phyloP scores from a whole-genome alignment of 1,140 invertebrate species.

The Vollenhovia emeryi region DNA sequence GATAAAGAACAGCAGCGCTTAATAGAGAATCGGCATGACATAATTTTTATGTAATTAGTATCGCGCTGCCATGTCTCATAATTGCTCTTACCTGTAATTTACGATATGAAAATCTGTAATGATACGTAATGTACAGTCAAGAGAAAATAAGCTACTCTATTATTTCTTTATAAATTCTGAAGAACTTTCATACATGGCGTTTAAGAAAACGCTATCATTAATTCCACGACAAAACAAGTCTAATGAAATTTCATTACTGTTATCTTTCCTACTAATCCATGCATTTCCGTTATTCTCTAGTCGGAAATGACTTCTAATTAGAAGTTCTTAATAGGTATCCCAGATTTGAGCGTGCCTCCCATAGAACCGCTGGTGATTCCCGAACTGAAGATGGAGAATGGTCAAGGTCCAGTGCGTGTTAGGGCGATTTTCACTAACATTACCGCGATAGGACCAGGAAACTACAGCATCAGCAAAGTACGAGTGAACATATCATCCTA shows the following conservation, averaged over 20 bases:
- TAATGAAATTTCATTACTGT: background rate
- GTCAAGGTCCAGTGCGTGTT: slow-evolving; percentile 90
- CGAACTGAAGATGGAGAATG: slow-evolving; percentile 90
- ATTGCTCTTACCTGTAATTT: too few relatives aligned
- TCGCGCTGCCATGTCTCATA: background rate
- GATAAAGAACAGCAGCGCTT: background rate
- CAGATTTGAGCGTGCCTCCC: slow-evolving; percentile 89
- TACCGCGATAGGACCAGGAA: slow-evolving; percentile 89
- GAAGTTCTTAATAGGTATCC: slow-evolving; percentile 85
- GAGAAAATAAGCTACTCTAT: background rate
- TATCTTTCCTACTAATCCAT: background rate
- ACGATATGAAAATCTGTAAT: background rate
- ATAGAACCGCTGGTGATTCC: slow-evolving; percentile 90
- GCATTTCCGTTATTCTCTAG: background rate
- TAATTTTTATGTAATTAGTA: background rate
- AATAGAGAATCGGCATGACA: background rate
- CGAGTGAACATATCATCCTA: slow-evolving; percentile 88
- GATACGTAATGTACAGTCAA: background rate
- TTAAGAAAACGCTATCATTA: background rate
- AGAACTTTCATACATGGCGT: background rate
- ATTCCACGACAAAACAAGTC: background rate
- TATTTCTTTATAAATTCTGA: background rate
- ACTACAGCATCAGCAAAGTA: slow-evolving; percentile 88
- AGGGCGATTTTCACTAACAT: slow-evolving; percentile 90
- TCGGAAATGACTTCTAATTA: background rate